Conservation (phyloP, 2,888 invertebrate species). For the Lacanobia wlatinum region DNA sequence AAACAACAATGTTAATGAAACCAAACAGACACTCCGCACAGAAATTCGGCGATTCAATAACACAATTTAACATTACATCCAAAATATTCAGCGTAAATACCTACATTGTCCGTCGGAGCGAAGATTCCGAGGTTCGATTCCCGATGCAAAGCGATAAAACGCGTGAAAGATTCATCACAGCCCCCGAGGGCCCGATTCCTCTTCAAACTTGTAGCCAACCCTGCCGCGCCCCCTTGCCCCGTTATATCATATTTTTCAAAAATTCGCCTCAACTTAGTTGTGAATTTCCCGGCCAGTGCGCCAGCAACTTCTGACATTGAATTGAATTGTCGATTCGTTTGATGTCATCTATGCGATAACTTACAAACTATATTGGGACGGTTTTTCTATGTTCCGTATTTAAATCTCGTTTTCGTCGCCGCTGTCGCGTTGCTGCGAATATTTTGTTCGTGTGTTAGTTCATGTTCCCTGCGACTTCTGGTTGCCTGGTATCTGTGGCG, state of each 20-base stretch:
- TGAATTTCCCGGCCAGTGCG: conserved; percentile 73
- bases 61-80: conserved; percentile 57
- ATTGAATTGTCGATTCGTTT: conserved; percentile 77
- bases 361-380: conserved; percentile 60
- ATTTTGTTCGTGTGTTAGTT: conserved; percentile 41
- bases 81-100: conserved; percentile 61
- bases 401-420: conserved; percentile 57
- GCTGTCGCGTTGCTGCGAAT: conserved; percentile 26
- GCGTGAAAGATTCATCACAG: conserved; percentile 89
- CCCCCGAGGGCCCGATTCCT: conserved; percentile 86
- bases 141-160: conserved; percentile 87
- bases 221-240: conserved; percentile 75
- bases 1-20: conserved; percentile 48
- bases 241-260: conserved; percentile 89
- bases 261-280: conserved; percentile 79
- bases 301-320: conserved; percentile 79
- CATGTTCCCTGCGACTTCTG: conserved; percentile 36
- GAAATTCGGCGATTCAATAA: conserved; percentile 54
- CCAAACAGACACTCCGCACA: conserved; percentile 37
- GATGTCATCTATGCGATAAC: conserved; percentile 68
- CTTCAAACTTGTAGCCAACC: conserved; percentile 85
- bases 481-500: conserved; percentile 29
- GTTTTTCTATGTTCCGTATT: conserved; percentile 54
- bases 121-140: conserved; percentile 84
- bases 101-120: conserved; percentile 61